Evolutionary conservation across 2,797 vertebrate species (phyloP).

Genomic region (Orientallactaga sibirica): DNA sequence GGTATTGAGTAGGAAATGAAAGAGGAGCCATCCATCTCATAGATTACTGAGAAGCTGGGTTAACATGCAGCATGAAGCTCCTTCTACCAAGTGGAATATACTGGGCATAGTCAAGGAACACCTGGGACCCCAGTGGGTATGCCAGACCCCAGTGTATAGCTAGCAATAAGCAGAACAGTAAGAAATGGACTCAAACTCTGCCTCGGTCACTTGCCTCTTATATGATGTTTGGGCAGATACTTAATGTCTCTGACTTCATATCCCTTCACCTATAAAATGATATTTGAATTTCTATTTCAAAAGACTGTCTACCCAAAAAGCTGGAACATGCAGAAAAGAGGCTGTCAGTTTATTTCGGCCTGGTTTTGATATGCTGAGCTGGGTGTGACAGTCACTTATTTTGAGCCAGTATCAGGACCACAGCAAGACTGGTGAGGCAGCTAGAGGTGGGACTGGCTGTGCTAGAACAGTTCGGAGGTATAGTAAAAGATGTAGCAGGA

Average conservation of each 20-base stretch:
- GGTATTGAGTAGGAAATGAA: not conserved
- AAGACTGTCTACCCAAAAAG: not conserved
- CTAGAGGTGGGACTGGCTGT: not conserved
- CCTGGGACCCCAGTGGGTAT: not conserved
- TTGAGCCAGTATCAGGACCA: not conserved
- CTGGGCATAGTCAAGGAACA: not conserved
- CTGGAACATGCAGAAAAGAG: not conserved
- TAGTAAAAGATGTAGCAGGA: not conserved
- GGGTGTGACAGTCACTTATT: not conserved
- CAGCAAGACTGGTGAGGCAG: not conserved
- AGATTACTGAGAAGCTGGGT: not conserved
- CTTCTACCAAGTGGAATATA: not conserved
- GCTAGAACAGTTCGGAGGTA: not conserved
- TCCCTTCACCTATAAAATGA: not conserved
- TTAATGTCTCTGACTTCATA: not conserved
- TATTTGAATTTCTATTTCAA: slow-evolving; percentile 23
- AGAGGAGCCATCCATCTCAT: not conserved
- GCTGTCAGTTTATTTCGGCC: not conserved
- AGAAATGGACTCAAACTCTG: not conserved
- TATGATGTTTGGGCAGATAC: not conserved
- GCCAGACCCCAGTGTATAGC: no score
- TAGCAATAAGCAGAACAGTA: not conserved
- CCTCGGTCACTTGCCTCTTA: not conserved
- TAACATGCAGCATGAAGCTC: not conserved
- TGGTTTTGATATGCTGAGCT: not conserved